phyloP scores from a whole-genome alignment of 2,113 vertebrate genomes.

The Felis catus region F.catus_Fca126_mat1.0 CM031419.1:24474001-24474500 shows the following conservation, averaged over 20 bases:
- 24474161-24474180: not conserved
- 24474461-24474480: no score
- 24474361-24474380: not conserved
- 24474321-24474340: slow-evolving; percentile 40
- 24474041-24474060: not conserved
- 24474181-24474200: not conserved
- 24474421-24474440: not conserved
- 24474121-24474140: not conserved
- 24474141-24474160: not conserved
- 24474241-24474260: not conserved
- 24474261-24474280: not conserved
- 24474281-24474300: not conserved
- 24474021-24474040: not conserved
- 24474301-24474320: not conserved
- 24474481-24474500: no score
- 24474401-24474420: not conserved
- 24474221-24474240: not conserved
- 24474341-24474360: not conserved
- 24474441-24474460: no score
- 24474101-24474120: not conserved
- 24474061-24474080: not conserved
- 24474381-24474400: not conserved
- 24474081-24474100: not conserved
- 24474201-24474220: not conserved
- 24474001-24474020: not conserved